Percentiles rank a stretch among this genome's conserved stretches.
phyloP scores from a whole-genome alignment of 30 jellyfish, hydroid and myxozoan species.

The Nemopilema nomurai region DNA sequence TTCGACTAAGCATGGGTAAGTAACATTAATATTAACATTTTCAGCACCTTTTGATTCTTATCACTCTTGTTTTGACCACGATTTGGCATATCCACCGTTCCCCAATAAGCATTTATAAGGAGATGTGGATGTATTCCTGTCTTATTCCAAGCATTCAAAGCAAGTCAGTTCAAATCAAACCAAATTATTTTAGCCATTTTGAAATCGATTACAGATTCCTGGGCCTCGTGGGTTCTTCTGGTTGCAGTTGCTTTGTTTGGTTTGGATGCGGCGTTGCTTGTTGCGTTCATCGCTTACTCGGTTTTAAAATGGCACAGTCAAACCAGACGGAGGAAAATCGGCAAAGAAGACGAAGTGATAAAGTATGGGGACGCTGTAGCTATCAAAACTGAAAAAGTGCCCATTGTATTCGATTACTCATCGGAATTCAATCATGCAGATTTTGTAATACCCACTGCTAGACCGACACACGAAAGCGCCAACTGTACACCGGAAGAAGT shows the following conservation, averaged over 20 bases:
- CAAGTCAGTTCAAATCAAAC: no score
- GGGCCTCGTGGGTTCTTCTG: constrained; percentile 34
- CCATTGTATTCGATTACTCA: constrained; percentile 11
- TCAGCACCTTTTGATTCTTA: no score
- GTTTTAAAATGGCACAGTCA: constrained; percentile 12
- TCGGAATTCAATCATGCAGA: background rate
- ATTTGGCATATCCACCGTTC: no score
- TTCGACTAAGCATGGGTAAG: background rate
- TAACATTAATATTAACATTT: no score
- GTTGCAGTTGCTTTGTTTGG: constrained; percentile 10
- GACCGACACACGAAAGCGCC: background rate
- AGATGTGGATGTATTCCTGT: no score
- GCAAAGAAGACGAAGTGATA: constrained; percentile 16
- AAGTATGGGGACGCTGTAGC: constrained; percentile 35
- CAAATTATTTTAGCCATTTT: no score
- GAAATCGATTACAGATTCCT: background rate
- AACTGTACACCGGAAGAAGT: background rate
- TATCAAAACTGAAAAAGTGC: constrained; percentile 25
- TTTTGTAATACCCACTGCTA: background rate
- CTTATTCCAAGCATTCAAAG: no score
- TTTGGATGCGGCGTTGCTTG: constrained; percentile 10
- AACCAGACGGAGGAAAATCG: background rate
- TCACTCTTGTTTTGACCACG: no score
- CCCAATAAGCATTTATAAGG: no score
- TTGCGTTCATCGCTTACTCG: constrained; percentile 3